phyloP scores from a whole-genome alignment of 1,140 invertebrate species.

The Neodiprion virginianus region DNA sequence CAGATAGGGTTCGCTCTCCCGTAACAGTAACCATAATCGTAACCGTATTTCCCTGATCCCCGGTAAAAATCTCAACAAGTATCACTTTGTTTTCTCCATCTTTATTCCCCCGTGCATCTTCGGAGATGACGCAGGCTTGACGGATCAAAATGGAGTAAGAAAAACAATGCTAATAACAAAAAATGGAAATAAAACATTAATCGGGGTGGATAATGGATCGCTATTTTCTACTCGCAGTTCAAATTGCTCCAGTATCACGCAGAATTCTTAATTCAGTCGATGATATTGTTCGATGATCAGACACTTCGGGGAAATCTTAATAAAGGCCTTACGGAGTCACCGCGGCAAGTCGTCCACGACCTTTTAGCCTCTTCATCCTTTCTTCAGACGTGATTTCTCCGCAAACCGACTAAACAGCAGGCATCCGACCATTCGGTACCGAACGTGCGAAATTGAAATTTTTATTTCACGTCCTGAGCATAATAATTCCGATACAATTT shows the following conservation, averaged over 20 bases:
- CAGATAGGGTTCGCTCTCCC: background rate
- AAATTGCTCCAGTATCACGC: no score
- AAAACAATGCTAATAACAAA: no score
- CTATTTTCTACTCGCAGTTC: no score
- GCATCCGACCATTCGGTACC: no score
- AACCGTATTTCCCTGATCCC: background rate
- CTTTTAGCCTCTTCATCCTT: background rate
- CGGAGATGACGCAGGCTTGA: background rate
- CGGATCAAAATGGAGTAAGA: no score
- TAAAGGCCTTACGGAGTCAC: background rate
- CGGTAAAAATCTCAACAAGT: background rate
- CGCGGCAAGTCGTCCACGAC: background rate
- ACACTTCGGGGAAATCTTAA: background rate
- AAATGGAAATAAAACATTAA: no score
- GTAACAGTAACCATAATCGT: background rate
- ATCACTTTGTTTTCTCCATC: background rate
- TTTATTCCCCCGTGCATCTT: background rate
- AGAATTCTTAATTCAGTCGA: no score
- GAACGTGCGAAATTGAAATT: no score
- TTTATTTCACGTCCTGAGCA: no score
- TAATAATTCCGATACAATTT: no score
- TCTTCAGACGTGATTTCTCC: background rate
- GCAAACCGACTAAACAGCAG: background rate
- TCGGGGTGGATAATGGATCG: no score
- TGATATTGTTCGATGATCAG: background rate